Evolutionary conservation across 2,113 vertebrate genomes (phyloP).

Genomic region (Synchiropus splendidus): DNA sequence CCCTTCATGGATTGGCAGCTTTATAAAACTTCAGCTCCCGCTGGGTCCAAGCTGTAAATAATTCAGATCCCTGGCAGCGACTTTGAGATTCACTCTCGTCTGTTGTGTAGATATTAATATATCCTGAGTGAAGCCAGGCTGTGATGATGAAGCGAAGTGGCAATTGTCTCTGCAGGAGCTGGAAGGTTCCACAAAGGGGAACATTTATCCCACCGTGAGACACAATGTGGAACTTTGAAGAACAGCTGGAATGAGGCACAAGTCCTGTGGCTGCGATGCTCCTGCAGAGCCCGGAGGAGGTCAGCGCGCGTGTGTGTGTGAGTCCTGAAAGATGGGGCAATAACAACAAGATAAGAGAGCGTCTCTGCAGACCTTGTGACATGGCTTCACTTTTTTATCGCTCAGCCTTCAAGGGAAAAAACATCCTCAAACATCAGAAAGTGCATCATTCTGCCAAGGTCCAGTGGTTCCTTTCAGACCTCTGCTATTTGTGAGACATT

Average conservation of each 20-base stretch:
- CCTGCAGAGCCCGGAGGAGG: conserved; percentile 11
- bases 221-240: conserved; percentile 12
- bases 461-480: too few species aligned
- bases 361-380: neutral
- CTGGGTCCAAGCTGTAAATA: too few species aligned
- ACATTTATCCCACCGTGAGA: conserved; percentile 7
- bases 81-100: neutral
- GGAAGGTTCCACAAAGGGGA: conserved; percentile 6
- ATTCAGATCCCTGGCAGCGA: too few species aligned
- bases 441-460: too few species aligned
- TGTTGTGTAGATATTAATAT: conserved; percentile 12
- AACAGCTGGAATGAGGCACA: conserved; percentile 11
- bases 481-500: too few species aligned
- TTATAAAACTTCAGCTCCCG: too few species aligned
- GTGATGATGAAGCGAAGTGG: conserved; percentile 3
- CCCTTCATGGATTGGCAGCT: too few species aligned
- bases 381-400: neutral
- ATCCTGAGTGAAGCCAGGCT: conserved; percentile 12
- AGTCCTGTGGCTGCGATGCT: conserved; percentile 10
- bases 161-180: conserved; percentile 8
- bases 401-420: neutral
- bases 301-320: conserved; percentile 13
- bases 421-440: neutral
- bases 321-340: conserved; percentile 8
- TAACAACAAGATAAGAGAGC: neutral